Evolutionary conservation across 2,888 invertebrate genomes (phyloP).

Genomic region (Ophion slaviceki): DNA sequence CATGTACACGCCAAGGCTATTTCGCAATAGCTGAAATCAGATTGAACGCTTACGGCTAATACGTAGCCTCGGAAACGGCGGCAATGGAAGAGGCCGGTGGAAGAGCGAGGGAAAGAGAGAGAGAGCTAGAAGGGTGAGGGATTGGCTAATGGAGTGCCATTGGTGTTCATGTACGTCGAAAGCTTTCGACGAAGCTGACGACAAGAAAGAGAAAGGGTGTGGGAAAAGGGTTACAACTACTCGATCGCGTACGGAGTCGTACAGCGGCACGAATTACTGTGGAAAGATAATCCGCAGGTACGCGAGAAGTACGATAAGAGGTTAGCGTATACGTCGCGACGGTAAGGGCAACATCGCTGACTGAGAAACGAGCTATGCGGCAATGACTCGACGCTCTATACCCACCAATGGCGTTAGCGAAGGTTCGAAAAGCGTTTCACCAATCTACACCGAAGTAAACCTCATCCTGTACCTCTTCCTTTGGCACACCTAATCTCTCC

Average conservation of each 20-base stretch:
- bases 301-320: constrained; percentile 24
- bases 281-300: constrained; percentile 56
- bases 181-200: constrained; percentile 52
- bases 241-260: constrained; percentile 49
- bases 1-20: constrained; percentile 33
- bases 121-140: background rate
- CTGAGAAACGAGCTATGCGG: constrained; percentile 35
- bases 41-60: constrained; percentile 62
- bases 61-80: constrained; percentile 34
- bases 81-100: constrained; percentile 1
- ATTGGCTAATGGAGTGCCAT: constrained; percentile 54
- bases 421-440: constrained; percentile 38
- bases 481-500: constrained; percentile 18
- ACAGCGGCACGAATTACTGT: constrained; percentile 60
- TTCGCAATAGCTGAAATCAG: constrained; percentile 61
- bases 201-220: constrained; percentile 23
- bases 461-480: constrained; percentile 49
- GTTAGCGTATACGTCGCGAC: constrained; percentile 16
- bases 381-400: constrained; percentile 36
- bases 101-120: constrained; percentile 13
- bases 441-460: constrained; percentile 20
- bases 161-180: constrained; percentile 33
- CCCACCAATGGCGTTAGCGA: constrained; percentile 8
- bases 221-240: constrained; percentile 24
- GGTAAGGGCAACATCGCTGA: constrained; percentile 23